Conservation (phyloP, 2,888 invertebrate genomes). For the Mimas tiliae region DNA sequence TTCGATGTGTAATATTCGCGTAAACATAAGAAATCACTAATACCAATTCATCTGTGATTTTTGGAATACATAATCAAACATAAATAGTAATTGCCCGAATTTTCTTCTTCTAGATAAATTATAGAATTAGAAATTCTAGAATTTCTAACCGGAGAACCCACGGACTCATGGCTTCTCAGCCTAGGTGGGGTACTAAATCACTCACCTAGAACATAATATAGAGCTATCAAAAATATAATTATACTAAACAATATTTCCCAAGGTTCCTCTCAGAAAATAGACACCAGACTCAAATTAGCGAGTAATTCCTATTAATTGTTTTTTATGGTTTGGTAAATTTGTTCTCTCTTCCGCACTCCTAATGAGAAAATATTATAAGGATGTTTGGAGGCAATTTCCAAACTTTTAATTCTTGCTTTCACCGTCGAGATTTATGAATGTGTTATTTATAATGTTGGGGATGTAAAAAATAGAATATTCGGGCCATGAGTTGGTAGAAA, state of each 20-base stretch:
- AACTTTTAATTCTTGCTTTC: slow-evolving; percentile 51
- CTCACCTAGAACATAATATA: not conserved
- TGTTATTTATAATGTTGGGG: slow-evolving; percentile 2
- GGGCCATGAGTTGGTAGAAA: not conserved
- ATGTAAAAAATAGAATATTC: not conserved
- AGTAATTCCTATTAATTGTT: slow-evolving; percentile 53
- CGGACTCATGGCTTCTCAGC: no score
- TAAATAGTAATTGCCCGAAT: no score
- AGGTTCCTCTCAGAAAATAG: slow-evolving; percentile 9
- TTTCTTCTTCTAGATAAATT: no score
- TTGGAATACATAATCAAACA: no score
- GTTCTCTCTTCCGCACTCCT: slow-evolving; percentile 35
- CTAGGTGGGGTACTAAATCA: no score
- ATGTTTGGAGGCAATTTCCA: slow-evolving; percentile 47
- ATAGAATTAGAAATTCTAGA: no score
- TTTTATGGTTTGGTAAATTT: slow-evolving; percentile 37
- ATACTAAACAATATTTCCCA: not conserved
- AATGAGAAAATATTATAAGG: slow-evolving; percentile 55
- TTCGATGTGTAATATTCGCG: no score
- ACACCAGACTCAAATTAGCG: slow-evolving; percentile 41
- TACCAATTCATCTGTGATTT: no score
- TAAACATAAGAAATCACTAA: no score
- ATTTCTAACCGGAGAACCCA: no score
- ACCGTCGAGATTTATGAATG: slow-evolving; percentile 24
- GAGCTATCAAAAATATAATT: not conserved